phyloP scores from a whole-genome alignment of 2,797 vertebrate genomes.

The Syngnathus rostellatus region DNA sequence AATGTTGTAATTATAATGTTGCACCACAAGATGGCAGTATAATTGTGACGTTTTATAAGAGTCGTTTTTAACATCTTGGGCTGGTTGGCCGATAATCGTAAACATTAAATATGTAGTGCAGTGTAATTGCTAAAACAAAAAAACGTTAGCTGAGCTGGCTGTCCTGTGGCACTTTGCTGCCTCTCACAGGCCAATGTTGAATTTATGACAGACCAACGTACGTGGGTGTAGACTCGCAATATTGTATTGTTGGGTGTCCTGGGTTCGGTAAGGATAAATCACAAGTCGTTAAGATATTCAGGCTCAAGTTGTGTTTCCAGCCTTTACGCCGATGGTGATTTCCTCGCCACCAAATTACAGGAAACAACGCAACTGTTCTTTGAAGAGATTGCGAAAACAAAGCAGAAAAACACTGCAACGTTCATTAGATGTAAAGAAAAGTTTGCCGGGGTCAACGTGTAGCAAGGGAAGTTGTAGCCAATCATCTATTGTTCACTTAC shows the following conservation, averaged over 20 bases:
- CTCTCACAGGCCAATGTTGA: too few relatives aligned
- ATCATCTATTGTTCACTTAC: conserved; percentile 32
- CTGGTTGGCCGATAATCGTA: too few relatives aligned
- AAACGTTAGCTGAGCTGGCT: too few relatives aligned
- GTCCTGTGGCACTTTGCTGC: too few relatives aligned
- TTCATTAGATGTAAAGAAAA: conserved; percentile 15
- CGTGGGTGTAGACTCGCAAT: too few relatives aligned
- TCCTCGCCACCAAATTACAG: conserved; percentile 3
- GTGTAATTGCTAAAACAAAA: too few relatives aligned
- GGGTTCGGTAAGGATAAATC: too few relatives aligned
- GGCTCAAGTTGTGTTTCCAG: too few relatives aligned
- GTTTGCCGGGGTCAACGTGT: conserved; percentile 25
- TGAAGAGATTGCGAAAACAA: not conserved
- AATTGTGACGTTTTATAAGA: not conserved
- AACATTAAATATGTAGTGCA: too few relatives aligned
- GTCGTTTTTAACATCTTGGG: not conserved
- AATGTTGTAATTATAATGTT: not conserved
- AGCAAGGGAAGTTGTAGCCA: conserved; percentile 28
- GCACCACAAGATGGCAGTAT: not conserved
- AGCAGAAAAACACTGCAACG: not conserved
- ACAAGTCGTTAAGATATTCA: too few relatives aligned
- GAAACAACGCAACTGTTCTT: not conserved
- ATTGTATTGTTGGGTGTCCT: too few relatives aligned
- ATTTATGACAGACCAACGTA: too few relatives aligned
- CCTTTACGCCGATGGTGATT: not conserved